Evolutionary conservation across 53 echinoderm and acorn worm genomes (phyloP).

Genomic region (Holothuria scabra): DNA sequence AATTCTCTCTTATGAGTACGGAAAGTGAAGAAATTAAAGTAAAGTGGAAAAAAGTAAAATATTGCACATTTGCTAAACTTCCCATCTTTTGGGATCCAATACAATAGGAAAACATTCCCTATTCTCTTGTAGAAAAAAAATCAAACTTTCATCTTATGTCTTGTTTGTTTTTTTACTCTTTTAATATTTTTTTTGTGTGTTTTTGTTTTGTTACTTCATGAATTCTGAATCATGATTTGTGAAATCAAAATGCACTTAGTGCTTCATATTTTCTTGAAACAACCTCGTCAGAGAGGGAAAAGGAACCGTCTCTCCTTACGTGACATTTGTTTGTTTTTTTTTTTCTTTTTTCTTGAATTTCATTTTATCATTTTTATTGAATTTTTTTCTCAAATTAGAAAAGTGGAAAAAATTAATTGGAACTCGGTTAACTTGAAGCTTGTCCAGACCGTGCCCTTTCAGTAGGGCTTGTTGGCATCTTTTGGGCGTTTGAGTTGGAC

Average conservation of each 20-base stretch:
- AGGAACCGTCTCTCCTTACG: background rate
- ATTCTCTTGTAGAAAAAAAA: constrained; percentile 36
- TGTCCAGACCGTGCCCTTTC: constrained; percentile 4
- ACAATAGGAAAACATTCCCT: constrained; percentile 37
- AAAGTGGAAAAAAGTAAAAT: constrained; percentile 37
- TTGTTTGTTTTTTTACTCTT: background rate
- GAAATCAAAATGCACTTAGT: constrained; percentile 44
- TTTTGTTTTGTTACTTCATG: too few species aligned
- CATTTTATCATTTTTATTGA: constrained; percentile 40
- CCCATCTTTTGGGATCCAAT: constrained; percentile 31
- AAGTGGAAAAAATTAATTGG: constrained; percentile 44
- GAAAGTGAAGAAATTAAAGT: constrained; percentile 22
- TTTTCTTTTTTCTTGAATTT: constrained; percentile 1
- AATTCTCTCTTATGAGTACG: constrained; percentile 35
- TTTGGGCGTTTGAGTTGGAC: constrained; percentile 97
- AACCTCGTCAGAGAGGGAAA: background rate
- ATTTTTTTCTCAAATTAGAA: constrained; percentile 34
- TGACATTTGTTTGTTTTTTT: constrained; percentile 18
- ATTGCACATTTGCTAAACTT: constrained; percentile 49
- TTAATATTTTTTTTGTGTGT: background rate
- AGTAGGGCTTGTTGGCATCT: constrained; percentile 99
- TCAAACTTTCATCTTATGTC: constrained; percentile 5
- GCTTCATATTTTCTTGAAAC: background rate
- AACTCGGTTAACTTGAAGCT: background rate
- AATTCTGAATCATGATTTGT: constrained; percentile 14